These are phyloP conservation scores for Mycalesis mineus DNA, from an alignment of 2,888 invertebrate species.

Conservation along the genomic window DNA sequence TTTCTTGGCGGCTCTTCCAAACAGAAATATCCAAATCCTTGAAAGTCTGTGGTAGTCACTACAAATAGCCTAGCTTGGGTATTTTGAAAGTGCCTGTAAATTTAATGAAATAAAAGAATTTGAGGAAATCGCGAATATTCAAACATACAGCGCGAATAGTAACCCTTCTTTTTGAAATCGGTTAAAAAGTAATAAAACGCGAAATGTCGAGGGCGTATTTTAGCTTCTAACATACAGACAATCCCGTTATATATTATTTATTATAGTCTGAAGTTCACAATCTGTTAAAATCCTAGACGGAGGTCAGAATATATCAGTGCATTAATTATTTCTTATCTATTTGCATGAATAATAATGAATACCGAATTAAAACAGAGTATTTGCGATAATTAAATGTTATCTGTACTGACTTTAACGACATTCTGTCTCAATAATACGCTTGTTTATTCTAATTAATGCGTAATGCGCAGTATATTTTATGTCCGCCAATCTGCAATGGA, in stretches of 20 bases:
- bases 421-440: neutral
- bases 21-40: too few relatives aligned
- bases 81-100: too few relatives aligned
- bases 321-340: neutral
- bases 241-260: neutral
- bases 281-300: neutral
- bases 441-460: constrained; percentile 5
- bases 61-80: too few relatives aligned
- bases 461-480: neutral
- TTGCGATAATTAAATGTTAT: constrained; percentile 11
- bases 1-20: too few relatives aligned
- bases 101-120: too few relatives aligned
- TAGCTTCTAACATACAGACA: neutral
- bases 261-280: neutral
- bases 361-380: constrained; percentile 2
- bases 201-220: too few relatives aligned
- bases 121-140: too few relatives aligned
- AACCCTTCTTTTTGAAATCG: too few relatives aligned
- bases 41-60: too few relatives aligned
- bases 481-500: neutral
- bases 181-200: too few relatives aligned
- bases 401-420: neutral
- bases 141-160: too few relatives aligned
- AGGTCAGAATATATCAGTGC: neutral
- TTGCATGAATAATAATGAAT: constrained; percentile 10